Base-by-base conservation (phyloP, 2,888 invertebrate species). In the Sclerodermus sp. region DNA sequence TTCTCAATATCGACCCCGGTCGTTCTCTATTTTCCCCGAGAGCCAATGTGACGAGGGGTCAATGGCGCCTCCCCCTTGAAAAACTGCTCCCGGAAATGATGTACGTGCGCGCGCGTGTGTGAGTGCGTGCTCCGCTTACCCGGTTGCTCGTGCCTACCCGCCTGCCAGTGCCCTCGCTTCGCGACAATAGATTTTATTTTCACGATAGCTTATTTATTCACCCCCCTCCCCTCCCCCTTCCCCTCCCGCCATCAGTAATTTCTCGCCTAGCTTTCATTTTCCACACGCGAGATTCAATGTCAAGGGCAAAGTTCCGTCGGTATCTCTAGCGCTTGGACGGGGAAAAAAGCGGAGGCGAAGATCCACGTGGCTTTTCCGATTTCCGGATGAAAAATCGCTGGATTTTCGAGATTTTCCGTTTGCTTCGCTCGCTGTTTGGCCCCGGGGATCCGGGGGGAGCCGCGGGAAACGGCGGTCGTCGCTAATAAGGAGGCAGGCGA, bases 1-100 rank as follows among this genome's bases (percentile, higher is more conserved):
- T 57, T 57, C 61, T 53, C 58, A 53, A 61, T 64, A 64, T 63
- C 63, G 63, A 63, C 52, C 62, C 45, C 43, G 49, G 23, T 3
- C 23, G 8, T 8, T 49, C 54, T 59, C 44, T 55, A 60, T 64
- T 63, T 63, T 61, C 63, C 52, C 61, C 23, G 23, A 23, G 62
- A 61, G 61, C 58, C 56, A 55, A 58, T 61, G 55, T 52, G 52
- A 58, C 46, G 34, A 34, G 34, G 64, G 61, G 57, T 63, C 64
- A 64, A 58, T 61, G 54, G 34, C 40, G 23, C 49, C 48, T 47
- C 56, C 46, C 44, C 56, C 55, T 54, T 36, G 47, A 42, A 43
- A 44, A 44, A 40, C 39, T 43, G 53, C 58, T 54, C 57, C 57
- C 59, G 62, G 56, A 64, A 64, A 63, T 60, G 34, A 34, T 14